Evolutionary conservation across 1,140 invertebrate species (phyloP), one percentile per base, ranked within the genome.

Genomic region (Calephelis nemesis): DNA sequence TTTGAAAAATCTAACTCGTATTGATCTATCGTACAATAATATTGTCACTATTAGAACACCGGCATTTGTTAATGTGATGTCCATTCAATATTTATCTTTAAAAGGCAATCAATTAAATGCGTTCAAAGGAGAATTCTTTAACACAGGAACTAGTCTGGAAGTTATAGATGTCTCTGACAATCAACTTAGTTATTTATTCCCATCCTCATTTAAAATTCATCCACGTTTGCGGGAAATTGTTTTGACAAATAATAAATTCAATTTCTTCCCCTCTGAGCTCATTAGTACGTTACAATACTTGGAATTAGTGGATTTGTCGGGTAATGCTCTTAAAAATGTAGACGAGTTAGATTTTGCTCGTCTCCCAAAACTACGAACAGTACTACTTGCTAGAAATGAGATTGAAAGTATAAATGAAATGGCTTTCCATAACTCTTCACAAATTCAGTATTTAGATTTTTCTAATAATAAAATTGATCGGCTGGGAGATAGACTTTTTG

Each of bases 341-440:
- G 95, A 96, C 67, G 96, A 97, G 81, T 93, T 96, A 72, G 96
- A 97, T 77, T 98, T 98, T 87, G 95, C 97, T 0, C 94, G 96
- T 58, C 91, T 98, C 40, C 95, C 95, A 5, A 93, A 95, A 65
- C 87, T 98, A 3, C 93, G 95, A 67, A 91, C 92, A 3, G 83
- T 98, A 39, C 90, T 95, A 71, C 83, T 98, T 10, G 93, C 95
- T 0, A 82, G 94, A 67, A 98, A 98, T 81, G 90, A 94, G 73
- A 93, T 98, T 71, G 96, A 97, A 77, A 93, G 94, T 66, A 94
- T 98, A 10, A 96, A 95, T 72, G 96, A 97, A 90, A 95, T 96
- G 90, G 96, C 97, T 0, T 98, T 98, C 84, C 95, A 97, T 74
- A 98, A 98, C 82, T 98, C 97, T 0, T 95, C 96, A 0, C 97